These are phyloP conservation scores for Drosophila rhopaloa DNA, from an alignment of 1,140 invertebrate species.

Conservation along the genomic window DNA sequence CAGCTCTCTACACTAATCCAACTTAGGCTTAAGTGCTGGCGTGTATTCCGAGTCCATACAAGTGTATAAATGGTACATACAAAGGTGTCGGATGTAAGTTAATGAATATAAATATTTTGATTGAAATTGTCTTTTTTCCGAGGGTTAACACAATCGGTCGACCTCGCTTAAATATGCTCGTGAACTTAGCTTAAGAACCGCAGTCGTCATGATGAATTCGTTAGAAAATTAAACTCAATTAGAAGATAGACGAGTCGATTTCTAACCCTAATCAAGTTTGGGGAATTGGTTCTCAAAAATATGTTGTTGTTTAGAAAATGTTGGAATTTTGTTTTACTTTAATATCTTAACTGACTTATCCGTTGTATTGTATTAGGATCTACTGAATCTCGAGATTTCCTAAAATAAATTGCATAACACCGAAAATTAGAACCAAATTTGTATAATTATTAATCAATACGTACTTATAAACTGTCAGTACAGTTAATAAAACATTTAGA, in stretches of 20 bases:
- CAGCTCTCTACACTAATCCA: constrained; percentile 54
- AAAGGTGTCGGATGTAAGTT: constrained; percentile 50
- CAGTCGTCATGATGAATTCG: constrained; percentile 55
- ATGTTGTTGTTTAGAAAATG: too few relatives aligned
- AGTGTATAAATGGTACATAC: constrained; percentile 58
- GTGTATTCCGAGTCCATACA: constrained; percentile 48
- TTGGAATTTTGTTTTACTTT: too few relatives aligned
- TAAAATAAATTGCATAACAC: background rate
- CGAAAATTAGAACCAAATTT: too few relatives aligned
- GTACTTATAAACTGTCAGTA: too few relatives aligned
- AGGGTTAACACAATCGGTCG: constrained; percentile 37
- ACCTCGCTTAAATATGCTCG: constrained; percentile 43
- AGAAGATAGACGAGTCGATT: constrained; percentile 31
- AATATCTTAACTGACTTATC: too few relatives aligned
- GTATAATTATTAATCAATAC: too few relatives aligned
- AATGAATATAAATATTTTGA: constrained; percentile 70
- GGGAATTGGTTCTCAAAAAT: background rate
- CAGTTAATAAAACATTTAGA: too few relatives aligned
- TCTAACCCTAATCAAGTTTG: background rate
- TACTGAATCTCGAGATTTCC: too few relatives aligned
- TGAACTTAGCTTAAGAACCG: constrained; percentile 72
- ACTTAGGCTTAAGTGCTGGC: constrained; percentile 50
- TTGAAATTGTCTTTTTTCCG: constrained; percentile 58
- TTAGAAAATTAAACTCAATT: constrained; percentile 32
- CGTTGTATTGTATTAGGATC: too few relatives aligned